These are phyloP conservation scores for Cyaniris semiargus DNA, from an alignment of 2,888 invertebrate genomes.

Conservation along the genomic window DNA sequence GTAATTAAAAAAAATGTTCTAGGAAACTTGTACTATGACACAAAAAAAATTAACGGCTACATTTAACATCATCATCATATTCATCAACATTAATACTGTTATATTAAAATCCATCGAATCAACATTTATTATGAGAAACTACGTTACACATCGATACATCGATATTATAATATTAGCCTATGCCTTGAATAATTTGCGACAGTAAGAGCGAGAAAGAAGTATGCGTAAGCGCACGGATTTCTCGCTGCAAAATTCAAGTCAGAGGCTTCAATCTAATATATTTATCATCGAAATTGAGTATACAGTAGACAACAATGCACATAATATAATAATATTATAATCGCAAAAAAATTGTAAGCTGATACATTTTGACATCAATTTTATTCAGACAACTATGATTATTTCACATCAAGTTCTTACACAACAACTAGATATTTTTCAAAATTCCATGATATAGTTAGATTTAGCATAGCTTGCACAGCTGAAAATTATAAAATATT, in stretches of 20 bases:
- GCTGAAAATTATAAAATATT: neutral
- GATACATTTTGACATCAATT: neutral
- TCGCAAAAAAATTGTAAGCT: no score
- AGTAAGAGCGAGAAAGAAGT: neutral
- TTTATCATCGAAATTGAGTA: neutral
- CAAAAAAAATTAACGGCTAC: neutral
- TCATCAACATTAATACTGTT: neutral
- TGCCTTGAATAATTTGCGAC: neutral
- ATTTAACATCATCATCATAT: no score
- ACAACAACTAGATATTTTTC: neutral
- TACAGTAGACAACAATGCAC: no score
- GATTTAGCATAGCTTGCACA: neutral
- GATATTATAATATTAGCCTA: neutral
- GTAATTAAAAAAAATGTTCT: no score
- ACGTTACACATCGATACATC: neutral
- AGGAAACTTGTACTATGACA: no score
- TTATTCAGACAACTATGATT: neutral
- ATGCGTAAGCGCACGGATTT: neutral
- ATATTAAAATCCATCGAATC: neutral
- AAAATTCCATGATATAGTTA: neutral
- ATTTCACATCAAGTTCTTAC: neutral
- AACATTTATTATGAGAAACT: neutral
- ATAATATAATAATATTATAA: no score
- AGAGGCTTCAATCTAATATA: neutral
- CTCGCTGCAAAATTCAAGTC: neutral